A percentile compares a stretch with the other conserved stretches of the same genome.
Conservation (phyloP, 2,888 invertebrate species). For the Heliconius cydno region DNA sequence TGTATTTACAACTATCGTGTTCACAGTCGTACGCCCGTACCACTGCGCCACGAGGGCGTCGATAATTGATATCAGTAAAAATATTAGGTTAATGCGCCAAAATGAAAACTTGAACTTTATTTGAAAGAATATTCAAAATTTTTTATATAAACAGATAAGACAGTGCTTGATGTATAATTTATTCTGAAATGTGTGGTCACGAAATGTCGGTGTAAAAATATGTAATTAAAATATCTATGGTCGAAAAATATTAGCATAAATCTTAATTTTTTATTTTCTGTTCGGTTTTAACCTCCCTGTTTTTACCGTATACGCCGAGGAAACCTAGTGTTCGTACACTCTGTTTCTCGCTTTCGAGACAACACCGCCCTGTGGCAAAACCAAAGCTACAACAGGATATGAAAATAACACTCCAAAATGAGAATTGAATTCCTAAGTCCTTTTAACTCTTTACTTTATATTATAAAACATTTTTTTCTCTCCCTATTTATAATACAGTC, state of each 20-base stretch:
- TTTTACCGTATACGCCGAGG: neutral
- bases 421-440: neutral
- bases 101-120: neutral
- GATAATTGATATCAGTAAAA: neutral
- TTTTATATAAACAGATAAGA: conserved; percentile 17
- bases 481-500: conserved; percentile 8
- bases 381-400: neutral
- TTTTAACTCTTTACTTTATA: neutral
- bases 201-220: neutral
- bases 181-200: conserved; percentile 14
- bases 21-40: too few species aligned
- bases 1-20: too few species aligned
- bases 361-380: neutral
- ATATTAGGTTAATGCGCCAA: neutral
- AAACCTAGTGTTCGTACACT: neutral
- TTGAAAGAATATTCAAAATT: too few species aligned
- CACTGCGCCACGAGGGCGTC: too few species aligned
- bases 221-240: conserved; percentile 3
- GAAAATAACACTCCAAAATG: neutral
- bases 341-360: neutral
- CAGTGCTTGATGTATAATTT: conserved; percentile 4
- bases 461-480: neutral
- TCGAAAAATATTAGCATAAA: neutral
- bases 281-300: neutral
- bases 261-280: neutral